These are phyloP conservation scores for Heterodera schachtii DNA, from an alignment of 1,140 invertebrate species.

Conservation along the genomic window DNA sequence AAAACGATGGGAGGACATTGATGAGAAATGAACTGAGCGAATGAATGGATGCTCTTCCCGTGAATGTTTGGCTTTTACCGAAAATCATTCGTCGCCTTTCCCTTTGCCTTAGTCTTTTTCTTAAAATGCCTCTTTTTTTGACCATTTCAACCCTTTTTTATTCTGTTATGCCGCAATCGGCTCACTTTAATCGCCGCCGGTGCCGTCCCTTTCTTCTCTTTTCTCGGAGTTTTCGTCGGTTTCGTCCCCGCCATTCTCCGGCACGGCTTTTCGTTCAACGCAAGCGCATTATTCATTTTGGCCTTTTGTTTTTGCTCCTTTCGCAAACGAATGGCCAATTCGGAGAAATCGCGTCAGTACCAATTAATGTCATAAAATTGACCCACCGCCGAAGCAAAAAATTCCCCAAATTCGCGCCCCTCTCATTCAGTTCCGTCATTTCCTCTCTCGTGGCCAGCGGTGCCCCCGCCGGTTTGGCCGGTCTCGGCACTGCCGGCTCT, in stretches of 20 bases:
- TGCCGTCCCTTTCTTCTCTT: too few species aligned
- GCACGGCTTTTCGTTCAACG: not conserved
- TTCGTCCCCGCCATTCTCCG: not conserved
- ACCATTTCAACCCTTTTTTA: too few species aligned
- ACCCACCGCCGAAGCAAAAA: not conserved
- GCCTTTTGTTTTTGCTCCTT: constrained; percentile 75
- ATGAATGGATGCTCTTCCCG: too few species aligned
- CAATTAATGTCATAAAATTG: not conserved
- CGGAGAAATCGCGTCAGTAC: constrained; percentile 53
- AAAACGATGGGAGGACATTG: too few species aligned
- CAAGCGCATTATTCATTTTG: not conserved
- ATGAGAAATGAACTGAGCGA: too few species aligned
- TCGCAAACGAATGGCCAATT: constrained; percentile 80
- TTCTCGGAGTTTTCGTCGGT: not conserved
- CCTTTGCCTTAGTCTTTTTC: too few species aligned
- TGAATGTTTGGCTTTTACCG: too few species aligned
- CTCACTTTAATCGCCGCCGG: too few species aligned
- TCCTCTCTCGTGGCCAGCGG: constrained; percentile 49
- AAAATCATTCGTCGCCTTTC: too few species aligned
- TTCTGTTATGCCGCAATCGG: too few species aligned
- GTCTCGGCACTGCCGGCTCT: constrained; percentile 12
- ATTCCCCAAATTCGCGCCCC: not conserved
- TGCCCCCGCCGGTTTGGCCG: constrained; percentile 36
- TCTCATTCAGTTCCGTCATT: constrained; percentile 38
- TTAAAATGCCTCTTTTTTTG: too few species aligned